These are phyloP conservation scores for Calliphora vomitoria DNA, from an alignment of 2,888 invertebrate species.

Conservation along the genomic window DNA sequence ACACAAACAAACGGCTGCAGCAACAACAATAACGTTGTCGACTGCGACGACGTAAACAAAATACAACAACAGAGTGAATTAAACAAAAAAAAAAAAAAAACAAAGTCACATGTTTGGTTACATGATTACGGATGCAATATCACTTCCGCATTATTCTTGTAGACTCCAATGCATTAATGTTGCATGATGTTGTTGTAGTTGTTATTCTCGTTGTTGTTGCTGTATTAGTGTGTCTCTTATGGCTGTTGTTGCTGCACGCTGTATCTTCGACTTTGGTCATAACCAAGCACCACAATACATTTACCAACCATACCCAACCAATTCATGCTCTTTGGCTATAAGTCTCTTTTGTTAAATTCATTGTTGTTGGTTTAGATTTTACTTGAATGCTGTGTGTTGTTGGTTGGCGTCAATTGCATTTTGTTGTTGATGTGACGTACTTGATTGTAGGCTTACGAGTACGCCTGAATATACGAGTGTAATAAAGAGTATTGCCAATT, in stretches of 20 bases:
- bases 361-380: neutral
- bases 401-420: constrained; percentile 59
- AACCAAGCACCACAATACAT: constrained; percentile 16
- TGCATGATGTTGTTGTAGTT: constrained; percentile 66
- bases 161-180: constrained; percentile 76
- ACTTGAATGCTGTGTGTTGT: neutral
- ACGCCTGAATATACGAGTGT: constrained; percentile 10
- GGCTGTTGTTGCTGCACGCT: constrained; percentile 34
- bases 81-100: constrained; percentile 56
- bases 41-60: constrained; percentile 35
- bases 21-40: constrained; percentile 15
- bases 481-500: neutral
- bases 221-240: constrained; percentile 48
- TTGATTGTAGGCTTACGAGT: constrained; percentile 55
- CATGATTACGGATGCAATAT: constrained; percentile 75
- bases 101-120: constrained; percentile 74
- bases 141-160: constrained; percentile 74
- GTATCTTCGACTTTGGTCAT: constrained; percentile 50
- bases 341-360: constrained; percentile 21
- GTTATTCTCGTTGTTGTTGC: constrained; percentile 38
- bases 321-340: constrained; percentile 49
- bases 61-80: constrained; percentile 45
- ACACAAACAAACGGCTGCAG: constrained; percentile 60
- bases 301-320: constrained; percentile 1
- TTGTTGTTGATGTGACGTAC: constrained; percentile 65